Base-by-base conservation (phyloP, 2,888 invertebrate genomes). In the Mythimna loreyi region DNA sequence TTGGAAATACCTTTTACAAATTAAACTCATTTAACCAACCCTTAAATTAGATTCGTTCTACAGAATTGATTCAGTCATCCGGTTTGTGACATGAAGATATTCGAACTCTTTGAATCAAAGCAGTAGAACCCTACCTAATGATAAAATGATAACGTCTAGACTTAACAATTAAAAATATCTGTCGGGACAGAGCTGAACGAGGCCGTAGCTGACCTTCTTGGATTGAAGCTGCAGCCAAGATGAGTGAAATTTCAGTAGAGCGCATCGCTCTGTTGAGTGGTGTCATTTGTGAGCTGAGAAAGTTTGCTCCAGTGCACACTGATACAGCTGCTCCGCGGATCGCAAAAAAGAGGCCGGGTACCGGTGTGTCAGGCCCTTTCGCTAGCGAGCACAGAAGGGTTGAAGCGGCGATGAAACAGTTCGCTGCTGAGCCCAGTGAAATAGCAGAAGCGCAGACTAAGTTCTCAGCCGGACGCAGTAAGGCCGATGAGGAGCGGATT, bases 121-220 rank as follows among this genome's bases (percentile, higher is more conserved):
- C 25, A 49, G 67, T 66, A 67, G 49, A 66, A 66, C 49, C 36
- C 36, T 47, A 21, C 36, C 21, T 21, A 21, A 64, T 45, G 25
- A 47, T 3, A 65, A 49, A 65, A 36, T 7, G 49, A 33, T 19
- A 23, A 30, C 33, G 23, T 33, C 33, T 66, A 66, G 21, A 49
- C 49, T 45, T 45, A 65, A 28, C 19, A 49, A 49, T 65, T 28
- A 65, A 49, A 36, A 36, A 40, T 19, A 49, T 65, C 28, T 40
- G 49, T 28, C 28, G 16, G 13, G 8, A 8, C 25, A 65, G 36
- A 65, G 21, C n/a, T 28, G 28, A 49, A 45, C 2, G 52, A 68
- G 68, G 52, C 53, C 52, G 25, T 30, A 33, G 52, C 67, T 67
- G 52, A 67, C 67, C 67, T 67, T 68, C 33, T 67, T 43, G 16